Percentiles rank a stretch among this genome's conserved stretches.
Conservation (phyloP, 2,797 vertebrate species). For the Coregonus sp. region DNA sequence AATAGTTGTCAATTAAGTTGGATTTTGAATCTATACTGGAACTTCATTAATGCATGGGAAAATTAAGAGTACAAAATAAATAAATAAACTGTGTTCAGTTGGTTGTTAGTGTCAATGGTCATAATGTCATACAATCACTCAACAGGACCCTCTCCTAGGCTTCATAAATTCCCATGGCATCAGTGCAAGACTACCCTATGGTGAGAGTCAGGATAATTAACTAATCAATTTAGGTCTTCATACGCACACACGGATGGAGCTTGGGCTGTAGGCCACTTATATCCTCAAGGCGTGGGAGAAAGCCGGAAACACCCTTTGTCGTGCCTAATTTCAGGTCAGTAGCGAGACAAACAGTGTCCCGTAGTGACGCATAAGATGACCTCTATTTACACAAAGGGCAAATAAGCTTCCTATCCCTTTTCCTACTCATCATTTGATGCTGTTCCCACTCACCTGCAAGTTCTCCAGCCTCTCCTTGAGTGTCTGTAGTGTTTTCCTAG, state of each 20-base stretch:
- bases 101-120: neutral
- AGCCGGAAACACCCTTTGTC: neutral
- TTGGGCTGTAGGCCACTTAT: slow-evolving; percentile 11
- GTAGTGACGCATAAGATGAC: slow-evolving; percentile 35
- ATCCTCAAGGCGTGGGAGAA: slow-evolving; percentile 3
- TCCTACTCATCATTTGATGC: neutral
- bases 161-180: neutral
- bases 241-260: slow-evolving; percentile 1
- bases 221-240: slow-evolving; percentile 48
- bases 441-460: slow-evolving; percentile 73
- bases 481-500: slow-evolving; percentile 78
- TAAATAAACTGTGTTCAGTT: neutral
- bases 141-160: neutral
- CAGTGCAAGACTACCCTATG: slow-evolving; percentile 8
- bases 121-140: neutral
- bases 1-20: neutral
- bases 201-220: slow-evolving; percentile 21
- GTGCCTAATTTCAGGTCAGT: neutral
- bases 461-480: slow-evolving; percentile 82
- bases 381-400: slow-evolving; percentile 42
- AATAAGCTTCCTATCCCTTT: neutral
- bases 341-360: slow-evolving; percentile 15
- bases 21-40: neutral
- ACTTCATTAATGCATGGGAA: neutral
- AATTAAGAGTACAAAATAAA: neutral